Conservation (phyloP, 1,140 invertebrate species). For the Spodoptera frugiperda region DNA sequence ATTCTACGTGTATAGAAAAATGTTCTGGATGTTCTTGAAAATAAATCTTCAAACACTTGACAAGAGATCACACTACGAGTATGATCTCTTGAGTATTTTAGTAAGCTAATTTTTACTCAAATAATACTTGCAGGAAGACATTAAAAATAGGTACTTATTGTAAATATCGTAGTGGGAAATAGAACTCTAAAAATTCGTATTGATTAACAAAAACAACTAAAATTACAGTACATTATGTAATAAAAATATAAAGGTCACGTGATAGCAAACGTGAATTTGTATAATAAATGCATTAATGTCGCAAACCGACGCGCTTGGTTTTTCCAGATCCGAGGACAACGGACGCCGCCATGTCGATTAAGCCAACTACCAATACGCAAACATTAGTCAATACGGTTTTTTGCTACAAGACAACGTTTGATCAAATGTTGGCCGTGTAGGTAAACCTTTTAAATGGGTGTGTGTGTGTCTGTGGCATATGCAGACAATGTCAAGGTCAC, state of each 20-base stretch:
- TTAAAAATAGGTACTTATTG: no score
- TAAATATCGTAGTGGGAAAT: no score
- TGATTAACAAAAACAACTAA: no score
- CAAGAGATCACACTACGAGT: background rate
- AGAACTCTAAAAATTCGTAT: no score
- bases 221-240: constrained; percentile 3
- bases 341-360: constrained; percentile 4
- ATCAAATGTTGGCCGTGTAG: constrained; percentile 11
- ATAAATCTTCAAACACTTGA: no score
- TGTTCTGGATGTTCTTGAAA: no score
- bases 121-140: no score
- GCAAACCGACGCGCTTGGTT: constrained; percentile 34
- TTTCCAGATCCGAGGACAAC: constrained; percentile 43
- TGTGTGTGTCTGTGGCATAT: background rate
- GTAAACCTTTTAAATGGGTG: background rate
- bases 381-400: constrained; percentile 6
- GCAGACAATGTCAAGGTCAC: constrained; percentile 28
- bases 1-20: no score
- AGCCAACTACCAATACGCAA: constrained; percentile 13
- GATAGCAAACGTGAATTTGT: constrained; percentile 36
- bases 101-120: no score
- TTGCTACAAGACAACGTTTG: background rate
- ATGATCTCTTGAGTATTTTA: no score
- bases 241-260: constrained; percentile 11
- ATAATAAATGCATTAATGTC: constrained; percentile 42